phyloP scores from a whole-genome alignment of 2,113 vertebrate species.

The Zosterops pallidus region DNA sequence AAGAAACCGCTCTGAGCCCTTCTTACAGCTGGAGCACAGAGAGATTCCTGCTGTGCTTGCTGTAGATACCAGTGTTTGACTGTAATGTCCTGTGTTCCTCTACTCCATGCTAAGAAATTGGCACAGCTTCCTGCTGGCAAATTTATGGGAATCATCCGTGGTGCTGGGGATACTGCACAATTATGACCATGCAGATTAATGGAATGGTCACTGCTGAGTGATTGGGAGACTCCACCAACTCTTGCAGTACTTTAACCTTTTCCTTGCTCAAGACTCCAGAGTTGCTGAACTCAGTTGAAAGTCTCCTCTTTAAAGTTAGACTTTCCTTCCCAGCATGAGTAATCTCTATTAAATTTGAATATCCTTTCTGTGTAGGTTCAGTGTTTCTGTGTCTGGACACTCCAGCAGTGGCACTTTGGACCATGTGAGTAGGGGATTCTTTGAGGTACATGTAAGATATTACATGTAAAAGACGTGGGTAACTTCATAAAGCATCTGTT shows the following conservation, averaged over 20 bases:
- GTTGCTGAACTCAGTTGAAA: not conserved
- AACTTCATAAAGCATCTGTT: not conserved
- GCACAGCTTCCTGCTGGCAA: not conserved
- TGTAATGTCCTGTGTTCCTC: not conserved
- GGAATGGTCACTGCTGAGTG: not conserved
- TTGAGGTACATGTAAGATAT: not conserved
- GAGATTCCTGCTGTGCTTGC: not conserved
- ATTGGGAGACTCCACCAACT: not conserved
- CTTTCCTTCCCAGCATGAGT: not conserved
- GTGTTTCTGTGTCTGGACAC: not conserved
- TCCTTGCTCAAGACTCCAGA: not conserved
- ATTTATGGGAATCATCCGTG: not conserved
- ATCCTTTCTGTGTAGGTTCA: not conserved
- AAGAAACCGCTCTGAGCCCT: not conserved
- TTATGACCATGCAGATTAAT: not conserved
- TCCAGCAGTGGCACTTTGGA: not conserved
- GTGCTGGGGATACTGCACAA: not conserved
- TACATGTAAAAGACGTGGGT: not conserved
- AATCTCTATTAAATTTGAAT: not conserved
- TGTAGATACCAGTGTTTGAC: not conserved
- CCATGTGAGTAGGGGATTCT: not conserved
- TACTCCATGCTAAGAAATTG: not conserved
- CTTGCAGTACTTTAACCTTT: not conserved
- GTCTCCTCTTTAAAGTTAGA: not conserved
- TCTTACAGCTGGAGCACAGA: not conserved